phyloP scores from a whole-genome alignment of 1,140 invertebrate species.

The Globodera ellingtonae region DNA sequence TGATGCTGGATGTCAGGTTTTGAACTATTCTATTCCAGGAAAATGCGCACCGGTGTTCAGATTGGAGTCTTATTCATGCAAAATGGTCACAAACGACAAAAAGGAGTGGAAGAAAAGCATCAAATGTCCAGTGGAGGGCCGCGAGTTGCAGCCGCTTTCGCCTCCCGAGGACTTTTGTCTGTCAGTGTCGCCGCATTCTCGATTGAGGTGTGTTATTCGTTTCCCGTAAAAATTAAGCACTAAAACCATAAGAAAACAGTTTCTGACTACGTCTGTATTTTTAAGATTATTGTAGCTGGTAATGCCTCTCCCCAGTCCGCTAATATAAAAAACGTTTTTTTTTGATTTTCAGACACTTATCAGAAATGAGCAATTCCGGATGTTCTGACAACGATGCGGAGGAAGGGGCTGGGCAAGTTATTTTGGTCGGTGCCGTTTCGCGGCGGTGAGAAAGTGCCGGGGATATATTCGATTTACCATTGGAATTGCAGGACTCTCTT shows the following conservation, averaged over 20 bases:
- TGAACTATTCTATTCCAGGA: conserved; percentile 7
- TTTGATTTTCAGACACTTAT: conserved; percentile 50
- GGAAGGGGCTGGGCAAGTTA: conserved; percentile 24
- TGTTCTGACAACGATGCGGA: conserved; percentile 58
- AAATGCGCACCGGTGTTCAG: conserved; percentile 36
- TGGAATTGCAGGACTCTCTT: conserved; percentile 50
- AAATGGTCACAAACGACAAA: conserved; percentile 63
- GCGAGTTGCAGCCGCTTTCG: conserved; percentile 56
- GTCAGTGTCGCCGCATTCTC: conserved; percentile 22
- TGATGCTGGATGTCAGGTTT: conserved; percentile 57
- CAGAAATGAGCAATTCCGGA: conserved; percentile 50
- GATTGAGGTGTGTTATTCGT: conserved; percentile 10
- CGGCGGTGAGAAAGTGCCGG: conserved; percentile 6
- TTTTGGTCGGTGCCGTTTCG: conserved; percentile 57
- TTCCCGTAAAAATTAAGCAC: neutral
- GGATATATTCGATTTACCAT: neutral
- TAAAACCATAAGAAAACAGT: neutral
- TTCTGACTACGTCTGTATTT: neutral
- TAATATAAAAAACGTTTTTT: neutral
- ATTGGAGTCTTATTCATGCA: conserved; percentile 63
- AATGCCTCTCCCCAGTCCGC: neutral
- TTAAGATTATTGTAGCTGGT: too few species aligned
- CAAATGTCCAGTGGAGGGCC: conserved; percentile 30
- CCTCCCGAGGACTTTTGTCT: conserved; percentile 52
- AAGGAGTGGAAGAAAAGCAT: conserved; percentile 59